Conservation (phyloP, 1,140 invertebrate species). For the Teleogryllus occipitalis region DNA sequence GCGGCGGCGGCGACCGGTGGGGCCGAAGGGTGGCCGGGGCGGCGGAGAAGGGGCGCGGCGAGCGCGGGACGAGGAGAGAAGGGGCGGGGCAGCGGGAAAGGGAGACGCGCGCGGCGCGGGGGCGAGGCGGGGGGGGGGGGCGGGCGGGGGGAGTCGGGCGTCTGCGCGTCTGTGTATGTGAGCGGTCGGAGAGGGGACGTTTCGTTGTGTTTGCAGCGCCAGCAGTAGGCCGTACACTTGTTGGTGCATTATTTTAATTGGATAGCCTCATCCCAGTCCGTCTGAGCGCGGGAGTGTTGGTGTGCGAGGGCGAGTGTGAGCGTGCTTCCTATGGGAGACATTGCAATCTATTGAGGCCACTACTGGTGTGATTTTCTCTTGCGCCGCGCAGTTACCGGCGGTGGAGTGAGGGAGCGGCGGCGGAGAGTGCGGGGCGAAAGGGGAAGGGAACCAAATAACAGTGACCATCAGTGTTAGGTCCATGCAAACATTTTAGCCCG, state of each 20-base stretch:
- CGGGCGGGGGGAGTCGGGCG: no score
- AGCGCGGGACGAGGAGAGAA: no score
- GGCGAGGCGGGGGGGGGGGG: no score
- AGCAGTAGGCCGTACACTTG: constrained; percentile 19
- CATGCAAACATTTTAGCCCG: neutral
- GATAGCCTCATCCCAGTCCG: constrained; percentile 17
- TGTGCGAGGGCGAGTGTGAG: neutral
- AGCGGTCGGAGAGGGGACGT: neutral
- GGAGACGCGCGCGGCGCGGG: no score
- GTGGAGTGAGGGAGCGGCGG: no score
- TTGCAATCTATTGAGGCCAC: constrained; percentile 24
- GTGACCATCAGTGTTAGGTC: neutral
- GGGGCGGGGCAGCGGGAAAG: neutral
- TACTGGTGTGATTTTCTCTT: constrained; percentile 7
- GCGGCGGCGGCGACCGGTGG: no score
- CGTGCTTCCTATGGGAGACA: constrained; percentile 19
- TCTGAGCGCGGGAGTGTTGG: constrained; percentile 7
- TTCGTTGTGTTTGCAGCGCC: constrained; percentile 11
- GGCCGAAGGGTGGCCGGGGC: no score
- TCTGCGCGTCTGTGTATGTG: neutral
- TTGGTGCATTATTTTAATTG: constrained; percentile 26
- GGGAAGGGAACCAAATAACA: neutral
- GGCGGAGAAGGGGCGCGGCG: no score
- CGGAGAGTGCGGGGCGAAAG: neutral
- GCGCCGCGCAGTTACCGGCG: neutral